phyloP scores from a whole-genome alignment of 2,797 vertebrate genomes.

The Neosilurus hyrtlii region DNA sequence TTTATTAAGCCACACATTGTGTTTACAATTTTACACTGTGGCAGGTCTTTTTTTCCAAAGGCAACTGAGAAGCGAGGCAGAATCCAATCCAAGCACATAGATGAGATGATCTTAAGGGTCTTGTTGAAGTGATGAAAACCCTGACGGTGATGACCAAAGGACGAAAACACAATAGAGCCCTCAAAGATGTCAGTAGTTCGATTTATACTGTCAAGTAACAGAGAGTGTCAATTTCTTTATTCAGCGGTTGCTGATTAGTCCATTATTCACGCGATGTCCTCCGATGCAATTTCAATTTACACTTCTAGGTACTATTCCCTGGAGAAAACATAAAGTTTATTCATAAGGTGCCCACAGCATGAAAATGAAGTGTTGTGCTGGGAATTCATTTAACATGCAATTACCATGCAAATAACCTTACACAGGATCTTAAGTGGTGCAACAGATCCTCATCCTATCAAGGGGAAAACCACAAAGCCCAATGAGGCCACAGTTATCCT shows the following conservation, averaged over 20 bases:
- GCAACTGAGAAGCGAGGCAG: background rate
- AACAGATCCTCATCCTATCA: background rate
- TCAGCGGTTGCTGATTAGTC: conserved; percentile 15
- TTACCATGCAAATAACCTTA: conserved; percentile 30
- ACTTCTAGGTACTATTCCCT: background rate
- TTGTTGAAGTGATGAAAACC: background rate
- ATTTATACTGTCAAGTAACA: background rate
- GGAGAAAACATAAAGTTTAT: conserved; percentile 11
- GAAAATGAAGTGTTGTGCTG: conserved; percentile 7
- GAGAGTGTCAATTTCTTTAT: background rate
- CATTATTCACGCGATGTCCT: background rate
- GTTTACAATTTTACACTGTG: background rate
- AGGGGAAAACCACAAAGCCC: background rate
- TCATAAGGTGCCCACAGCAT: background rate
- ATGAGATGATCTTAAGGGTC: background rate
- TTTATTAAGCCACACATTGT: background rate
- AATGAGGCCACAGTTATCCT: background rate
- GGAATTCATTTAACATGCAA: conserved; percentile 6
- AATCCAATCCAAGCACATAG: background rate
- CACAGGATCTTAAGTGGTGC: background rate
- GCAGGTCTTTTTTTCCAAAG: background rate
- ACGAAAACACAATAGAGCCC: background rate
- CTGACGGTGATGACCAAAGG: background rate
- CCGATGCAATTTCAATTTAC: conserved; percentile 10
- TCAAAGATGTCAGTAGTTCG: background rate